A percentile compares a stretch with the other conserved stretches of the same genome.
phyloP scores from a whole-genome alignment of 2,113 vertebrate species.

The Rhinolophus sinicus region DNA sequence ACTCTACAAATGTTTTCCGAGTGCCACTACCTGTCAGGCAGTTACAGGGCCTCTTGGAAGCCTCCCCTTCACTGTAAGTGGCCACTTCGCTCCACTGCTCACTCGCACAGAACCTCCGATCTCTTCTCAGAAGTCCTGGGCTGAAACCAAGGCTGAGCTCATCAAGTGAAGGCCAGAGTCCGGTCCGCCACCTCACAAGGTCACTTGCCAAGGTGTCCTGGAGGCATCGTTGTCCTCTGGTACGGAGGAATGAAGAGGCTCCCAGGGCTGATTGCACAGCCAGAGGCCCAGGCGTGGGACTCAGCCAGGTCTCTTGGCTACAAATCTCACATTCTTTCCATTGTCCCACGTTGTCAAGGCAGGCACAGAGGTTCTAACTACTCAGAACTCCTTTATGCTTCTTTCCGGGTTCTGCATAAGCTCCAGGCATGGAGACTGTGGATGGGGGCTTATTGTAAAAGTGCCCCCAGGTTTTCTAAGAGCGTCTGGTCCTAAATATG shows the following conservation, averaged over 20 bases:
- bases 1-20: background rate
- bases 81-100: background rate
- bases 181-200: background rate
- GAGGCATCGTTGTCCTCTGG: background rate
- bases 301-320: background rate
- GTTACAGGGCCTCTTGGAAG: background rate
- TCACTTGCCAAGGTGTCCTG: background rate
- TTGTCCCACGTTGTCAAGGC: accelerated
- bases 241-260: background rate
- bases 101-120: background rate
- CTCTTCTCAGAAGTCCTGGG: background rate
- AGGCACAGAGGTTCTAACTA: background rate
- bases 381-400: background rate
- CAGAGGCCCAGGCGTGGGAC: accelerated
- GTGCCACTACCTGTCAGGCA: background rate
- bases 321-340: background rate
- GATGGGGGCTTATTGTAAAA: background rate
- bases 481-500: accelerated
- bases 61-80: background rate
- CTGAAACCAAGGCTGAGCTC: accelerated
- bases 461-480: background rate
- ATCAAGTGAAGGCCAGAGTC: background rate
- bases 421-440: background rate
- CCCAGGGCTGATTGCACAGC: background rate
- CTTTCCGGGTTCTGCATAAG: background rate